These are phyloP conservation scores for Deroplatys truncata DNA, from an alignment of 2,888 invertebrate genomes.

Conservation along the genomic window DNA sequence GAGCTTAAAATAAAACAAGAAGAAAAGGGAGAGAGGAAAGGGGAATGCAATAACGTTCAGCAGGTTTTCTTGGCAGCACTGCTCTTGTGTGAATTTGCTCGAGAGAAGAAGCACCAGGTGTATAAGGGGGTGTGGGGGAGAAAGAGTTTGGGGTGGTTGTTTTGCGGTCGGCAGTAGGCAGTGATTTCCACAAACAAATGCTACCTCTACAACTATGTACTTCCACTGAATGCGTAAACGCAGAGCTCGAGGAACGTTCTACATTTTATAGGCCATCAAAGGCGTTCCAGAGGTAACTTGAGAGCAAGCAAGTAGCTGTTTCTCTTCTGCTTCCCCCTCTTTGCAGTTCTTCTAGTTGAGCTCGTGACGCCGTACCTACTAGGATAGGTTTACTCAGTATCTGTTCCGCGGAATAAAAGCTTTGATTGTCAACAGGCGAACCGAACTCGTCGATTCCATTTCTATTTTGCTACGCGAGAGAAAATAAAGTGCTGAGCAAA, in stretches of 20 bases:
- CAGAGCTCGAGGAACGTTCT: neutral
- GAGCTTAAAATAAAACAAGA: neutral
- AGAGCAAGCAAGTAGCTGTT: constrained; percentile 8
- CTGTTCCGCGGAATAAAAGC: neutral
- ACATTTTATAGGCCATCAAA: constrained; percentile 14
- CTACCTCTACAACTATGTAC: neutral
- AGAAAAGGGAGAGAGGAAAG: neutral
- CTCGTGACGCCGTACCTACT: neutral
- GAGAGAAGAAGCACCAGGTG: neutral
- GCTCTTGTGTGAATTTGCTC: neutral
- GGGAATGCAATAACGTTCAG: neutral
- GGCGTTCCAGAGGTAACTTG: constrained; percentile 8
- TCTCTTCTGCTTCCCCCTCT: neutral
- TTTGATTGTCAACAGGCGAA: neutral
- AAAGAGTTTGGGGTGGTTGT: neutral
- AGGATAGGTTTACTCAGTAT: neutral
- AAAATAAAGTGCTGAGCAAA: neutral
- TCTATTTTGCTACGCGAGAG: neutral
- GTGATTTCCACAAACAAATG: neutral
- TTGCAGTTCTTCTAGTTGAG: neutral
- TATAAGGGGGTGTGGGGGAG: neutral
- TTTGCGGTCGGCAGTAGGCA: neutral
- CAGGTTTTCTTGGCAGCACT: neutral
- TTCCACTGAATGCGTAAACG: neutral
- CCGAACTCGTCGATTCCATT: neutral